Evolutionary conservation across 2,888 invertebrate genomes (phyloP), one percentile per base, ranked within the genome.

Genomic region (Protonemura montana): DNA sequence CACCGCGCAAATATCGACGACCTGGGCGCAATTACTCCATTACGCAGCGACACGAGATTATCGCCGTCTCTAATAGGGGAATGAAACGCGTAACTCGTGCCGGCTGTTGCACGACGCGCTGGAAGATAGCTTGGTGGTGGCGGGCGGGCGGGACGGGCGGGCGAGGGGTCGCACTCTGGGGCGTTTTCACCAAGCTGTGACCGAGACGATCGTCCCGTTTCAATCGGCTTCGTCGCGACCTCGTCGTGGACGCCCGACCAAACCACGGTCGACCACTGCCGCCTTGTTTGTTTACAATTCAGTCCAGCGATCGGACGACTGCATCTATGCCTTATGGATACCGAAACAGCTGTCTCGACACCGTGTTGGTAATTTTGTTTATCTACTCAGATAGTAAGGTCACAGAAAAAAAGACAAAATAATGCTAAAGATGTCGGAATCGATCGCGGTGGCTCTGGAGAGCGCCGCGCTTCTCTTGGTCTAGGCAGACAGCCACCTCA

Each of bases 161-260:
- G 35, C 35, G 10, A 3, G 59, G 59, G 59, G 59, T 2, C 59
- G 59, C 59, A 16, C 6, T 3, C 16, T 3, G 59, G 78, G 78
- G 78, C 27, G 78, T 0, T 78, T 28, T 26, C 21, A 2, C 10
- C 78, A 78, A 78, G 78, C 78, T 78, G 78, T 26, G 26, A 78
- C 78, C 28, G 21, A 21, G 16, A 21, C 59, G 59, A 13, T 16
- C 26, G 78, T 78, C 78, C 78, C 78, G 27, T 13, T 26, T 0
- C 78, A 78, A 78, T 78, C 78, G 27, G 35, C 35, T n/a, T n/a
- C n/a, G n/a, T n/a, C n/a, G n/a, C 78, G 78, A 10, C 78, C 2
- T 26, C 7, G 10, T 5, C 77, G 26, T n/a, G n/a, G 77, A 6
- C n/a, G 77, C 77, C 5, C n/a, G n/a, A n/a, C 3, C 26, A n/a